Conservation (phyloP, 2,888 invertebrate genomes). For the Tetanocera ferruginea region DNA sequence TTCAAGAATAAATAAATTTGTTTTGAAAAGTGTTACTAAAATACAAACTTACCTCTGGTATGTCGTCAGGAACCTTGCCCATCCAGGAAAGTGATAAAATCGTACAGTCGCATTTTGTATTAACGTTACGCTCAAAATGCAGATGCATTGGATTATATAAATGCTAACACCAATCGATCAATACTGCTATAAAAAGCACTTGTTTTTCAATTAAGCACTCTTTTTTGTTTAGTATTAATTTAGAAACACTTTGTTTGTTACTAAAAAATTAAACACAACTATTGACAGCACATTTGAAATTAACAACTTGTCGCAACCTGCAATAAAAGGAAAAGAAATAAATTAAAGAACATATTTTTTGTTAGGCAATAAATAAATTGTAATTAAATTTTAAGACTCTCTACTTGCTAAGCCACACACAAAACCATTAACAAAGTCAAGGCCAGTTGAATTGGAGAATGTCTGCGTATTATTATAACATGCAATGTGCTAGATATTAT, state of each 20-base stretch:
- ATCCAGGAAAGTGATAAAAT: slow-evolving; percentile 97
- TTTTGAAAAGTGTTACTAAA: too few relatives aligned
- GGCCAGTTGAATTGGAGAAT: too few relatives aligned
- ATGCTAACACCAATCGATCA: background rate
- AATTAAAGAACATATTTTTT: background rate
- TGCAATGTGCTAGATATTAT: background rate
- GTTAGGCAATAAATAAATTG: too few relatives aligned
- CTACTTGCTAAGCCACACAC: too few relatives aligned
- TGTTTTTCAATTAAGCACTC: background rate
- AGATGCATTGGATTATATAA: slow-evolving; percentile 82
- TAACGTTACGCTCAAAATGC: slow-evolving; percentile 93
- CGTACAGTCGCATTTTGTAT: slow-evolving; percentile 95
- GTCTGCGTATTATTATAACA: background rate
- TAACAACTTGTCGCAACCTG: background rate
- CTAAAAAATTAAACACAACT: background rate
- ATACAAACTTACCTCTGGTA: slow-evolving; percentile 90
- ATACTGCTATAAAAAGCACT: background rate
- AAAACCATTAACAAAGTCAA: too few relatives aligned
- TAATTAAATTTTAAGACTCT: too few relatives aligned
- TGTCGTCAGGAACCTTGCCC: slow-evolving; percentile 96
- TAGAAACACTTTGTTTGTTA: background rate
- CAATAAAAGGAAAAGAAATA: slow-evolving; percentile 1
- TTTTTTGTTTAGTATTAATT: background rate
- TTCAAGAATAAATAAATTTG: too few relatives aligned
- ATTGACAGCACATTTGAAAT: background rate